Base-by-base conservation (phyloP, 1,140 invertebrate genomes). In the Prorops nasuta region DNA sequence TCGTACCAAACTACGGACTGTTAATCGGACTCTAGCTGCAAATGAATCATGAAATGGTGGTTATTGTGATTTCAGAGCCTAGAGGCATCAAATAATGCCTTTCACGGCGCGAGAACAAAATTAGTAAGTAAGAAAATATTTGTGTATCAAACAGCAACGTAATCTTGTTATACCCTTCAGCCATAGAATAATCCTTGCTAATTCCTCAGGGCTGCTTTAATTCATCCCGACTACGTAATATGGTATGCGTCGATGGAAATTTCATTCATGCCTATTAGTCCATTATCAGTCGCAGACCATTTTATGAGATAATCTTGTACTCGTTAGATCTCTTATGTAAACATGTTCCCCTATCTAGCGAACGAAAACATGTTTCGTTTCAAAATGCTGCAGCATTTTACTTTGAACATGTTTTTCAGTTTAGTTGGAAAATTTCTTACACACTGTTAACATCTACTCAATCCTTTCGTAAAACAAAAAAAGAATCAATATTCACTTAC, bases 11-110 rank as follows among this genome's bases (percentile, higher is more conserved):
- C 59, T 62, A 62, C 59, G 59, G 59, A 62, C 59, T 62, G 59
- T 62, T 45, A 31, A 45, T 47, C 39, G n/a, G 46, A 60, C 40
- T 48, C 20, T 38, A 57, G 46, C 53, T 57, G 36, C 46, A 60
- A 56, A 60, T 55, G 51, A 66, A 68, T 68, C 55, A 64, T 68
- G 58, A 67, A 72, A 69, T 66, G 72, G 65, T 77, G 71, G 64
- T 78, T 78, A 56, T 76, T 78, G 73, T 77, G 74, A 78, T 78
- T 78, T 78, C 76, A 78, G 76, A 78, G 72, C 74, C 69, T 78
- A 71, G 76, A 78, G 74, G 76, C 74, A 74, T 76, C 74, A 72
- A 78, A 78, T 77, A 78, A 76, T 76, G 76, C 74, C 74, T 78
- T 76, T 78, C 74, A 78, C 72, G 74, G 74, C 72, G 67, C 71